Evolutionary conservation across 2,113 vertebrate species (phyloP), one percentile per base, ranked within the genome.

Genomic region (Dromaius novaehollandiae): DNA sequence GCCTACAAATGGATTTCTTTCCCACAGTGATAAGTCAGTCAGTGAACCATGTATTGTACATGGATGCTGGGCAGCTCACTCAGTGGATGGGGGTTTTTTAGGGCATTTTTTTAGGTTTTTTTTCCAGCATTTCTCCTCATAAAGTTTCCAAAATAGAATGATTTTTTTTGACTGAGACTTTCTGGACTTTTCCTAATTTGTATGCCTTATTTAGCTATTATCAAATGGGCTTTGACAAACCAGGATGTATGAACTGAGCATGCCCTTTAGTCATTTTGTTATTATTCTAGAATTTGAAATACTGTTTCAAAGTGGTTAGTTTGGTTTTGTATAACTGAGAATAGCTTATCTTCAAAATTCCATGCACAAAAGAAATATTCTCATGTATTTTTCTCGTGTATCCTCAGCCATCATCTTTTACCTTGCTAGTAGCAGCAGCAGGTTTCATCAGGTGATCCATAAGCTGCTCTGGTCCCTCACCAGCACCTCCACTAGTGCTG

Each of bases 1-100:
- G 38, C 50, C 20, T 79, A 36, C 68, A 92, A 89, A 93, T 74
- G 80, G 81, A 78, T 95, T 86, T 79, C 46, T 66, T 95, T 90
- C 44, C 91, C 22, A 66, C 68, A 78, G n/a, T 74, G 80, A 55
- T 65, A 95, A 89, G 48, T 94, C 61, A 92, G 51, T 82, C 90
- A 88, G 73, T 90, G 78, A 96, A 78, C 79, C 83, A 34, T 69
- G 34, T 82, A 34, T 50, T 87, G 40, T 28, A 87, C 19, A 34
- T 11, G 65, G 9, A 75, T 91, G 42, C 75, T 91, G 69, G 40
- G 20, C 28, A 86, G 48, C 82, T 92, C 70, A 40, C 40, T 61
- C 21, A 7, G 30, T 93, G 66, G 21, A 79, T 73, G 21, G 16
- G 66, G 11, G 76, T 68, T 51, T 6, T 48, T 61, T 60, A 38